Evolutionary conservation across 2,797 vertebrate species (phyloP).

Genomic region (Myotis daubentonii): DNA sequence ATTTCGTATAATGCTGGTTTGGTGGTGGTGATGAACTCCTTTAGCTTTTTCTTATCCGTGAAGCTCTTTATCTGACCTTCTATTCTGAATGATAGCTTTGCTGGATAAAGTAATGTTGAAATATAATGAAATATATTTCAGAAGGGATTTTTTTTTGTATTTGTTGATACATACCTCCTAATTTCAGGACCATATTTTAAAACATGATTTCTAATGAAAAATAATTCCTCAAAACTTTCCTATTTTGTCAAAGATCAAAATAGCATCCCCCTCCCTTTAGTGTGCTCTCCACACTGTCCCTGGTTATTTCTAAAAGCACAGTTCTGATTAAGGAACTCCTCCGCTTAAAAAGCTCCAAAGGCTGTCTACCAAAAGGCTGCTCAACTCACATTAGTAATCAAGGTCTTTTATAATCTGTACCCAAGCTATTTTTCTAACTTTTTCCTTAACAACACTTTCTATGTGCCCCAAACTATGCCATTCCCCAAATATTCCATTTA

Average conservation of each 20-base stretch:
- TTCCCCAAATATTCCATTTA: neutral
- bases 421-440: neutral
- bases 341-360: neutral
- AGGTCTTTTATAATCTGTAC: neutral
- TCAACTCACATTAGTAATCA: neutral
- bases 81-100: too few relatives aligned
- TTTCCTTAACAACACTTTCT: neutral
- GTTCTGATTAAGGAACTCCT: neutral
- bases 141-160: neutral
- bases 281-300: neutral
- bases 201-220: neutral
- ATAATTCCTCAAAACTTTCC: neutral
- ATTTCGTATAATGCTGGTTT: too few relatives aligned
- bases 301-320: neutral
- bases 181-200: slow-evolving; percentile 24
- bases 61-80: too few relatives aligned
- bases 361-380: neutral
- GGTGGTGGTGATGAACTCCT: too few relatives aligned
- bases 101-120: too few relatives aligned
- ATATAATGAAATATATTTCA: neutral
- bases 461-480: neutral
- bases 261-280: neutral
- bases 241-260: neutral
- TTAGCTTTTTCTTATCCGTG: too few relatives aligned
- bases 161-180: neutral